These are phyloP conservation scores for Bhutanitis thaidina DNA, from an alignment of 2,888 invertebrate genomes.

Conservation along the genomic window DNA sequence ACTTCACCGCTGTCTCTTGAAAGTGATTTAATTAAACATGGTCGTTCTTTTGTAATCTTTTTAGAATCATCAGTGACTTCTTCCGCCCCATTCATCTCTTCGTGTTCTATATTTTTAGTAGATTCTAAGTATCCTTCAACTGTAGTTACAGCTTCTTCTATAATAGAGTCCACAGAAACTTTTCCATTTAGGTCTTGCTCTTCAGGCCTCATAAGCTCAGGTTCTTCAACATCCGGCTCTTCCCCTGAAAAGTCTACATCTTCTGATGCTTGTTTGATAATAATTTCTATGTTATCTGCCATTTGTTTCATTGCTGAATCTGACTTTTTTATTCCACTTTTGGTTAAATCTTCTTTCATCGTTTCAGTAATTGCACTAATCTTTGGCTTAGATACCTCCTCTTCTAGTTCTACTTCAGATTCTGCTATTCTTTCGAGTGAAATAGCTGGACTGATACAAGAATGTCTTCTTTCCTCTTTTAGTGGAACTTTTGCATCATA, in stretches of 20 bases:
- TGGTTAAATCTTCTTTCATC: slow-evolving; percentile 32
- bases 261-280: slow-evolving; percentile 74
- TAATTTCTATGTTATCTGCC: slow-evolving; percentile 75
- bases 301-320: slow-evolving; percentile 76
- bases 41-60: slow-evolving; percentile 55
- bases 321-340: slow-evolving; percentile 61
- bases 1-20: slow-evolving; percentile 72
- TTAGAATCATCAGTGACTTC: slow-evolving; percentile 47
- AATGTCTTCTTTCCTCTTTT: slow-evolving; percentile 70
- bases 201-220: slow-evolving; percentile 35
- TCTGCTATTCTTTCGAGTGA: slow-evolving; percentile 72
- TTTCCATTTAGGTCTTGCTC: slow-evolving; percentile 50
- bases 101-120: slow-evolving; percentile 42
- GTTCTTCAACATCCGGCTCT: slow-evolving; percentile 45
- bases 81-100: slow-evolving; percentile 45
- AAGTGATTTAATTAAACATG: slow-evolving; percentile 66
- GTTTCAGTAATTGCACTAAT: neutral
- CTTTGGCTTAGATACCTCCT: slow-evolving; percentile 44
- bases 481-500: slow-evolving; percentile 71
- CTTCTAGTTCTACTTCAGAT: slow-evolving; percentile 68
- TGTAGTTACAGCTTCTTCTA: slow-evolving; percentile 67
- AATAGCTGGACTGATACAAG: slow-evolving; percentile 71
- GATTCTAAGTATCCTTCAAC: slow-evolving; percentile 62
- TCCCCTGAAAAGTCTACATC: slow-evolving; percentile 66
- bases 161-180: slow-evolving; percentile 71